Conservation (phyloP, 2,113 vertebrate species). For the Porphyrio hochstetteri region DNA sequence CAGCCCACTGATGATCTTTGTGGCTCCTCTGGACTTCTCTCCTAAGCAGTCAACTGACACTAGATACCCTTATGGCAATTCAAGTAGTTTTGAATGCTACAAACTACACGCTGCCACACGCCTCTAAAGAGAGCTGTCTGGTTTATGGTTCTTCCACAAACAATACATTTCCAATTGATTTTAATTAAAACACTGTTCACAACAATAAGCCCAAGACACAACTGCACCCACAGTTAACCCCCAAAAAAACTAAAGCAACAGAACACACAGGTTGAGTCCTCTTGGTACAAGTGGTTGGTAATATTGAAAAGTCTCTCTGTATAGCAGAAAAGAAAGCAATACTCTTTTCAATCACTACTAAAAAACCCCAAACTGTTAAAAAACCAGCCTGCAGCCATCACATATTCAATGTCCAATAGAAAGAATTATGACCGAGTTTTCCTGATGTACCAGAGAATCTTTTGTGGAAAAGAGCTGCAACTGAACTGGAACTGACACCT, state of each 20-base stretch:
- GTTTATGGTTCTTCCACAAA: neutral
- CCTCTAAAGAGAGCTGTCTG: neutral
- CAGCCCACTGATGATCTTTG: too few relatives aligned
- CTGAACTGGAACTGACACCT: neutral
- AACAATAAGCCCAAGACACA: neutral
- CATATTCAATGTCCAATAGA: neutral
- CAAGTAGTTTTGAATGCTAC: neutral
- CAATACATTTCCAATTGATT: neutral
- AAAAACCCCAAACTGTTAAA: neutral
- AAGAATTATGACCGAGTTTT: neutral
- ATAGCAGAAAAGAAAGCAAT: neutral
- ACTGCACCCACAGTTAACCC: neutral
- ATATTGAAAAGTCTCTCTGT: neutral
- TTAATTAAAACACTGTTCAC: neutral
- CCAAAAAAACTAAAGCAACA: neutral
- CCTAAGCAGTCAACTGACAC: neutral
- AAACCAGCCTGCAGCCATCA: neutral
- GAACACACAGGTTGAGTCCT: neutral
- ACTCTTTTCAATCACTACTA: neutral
- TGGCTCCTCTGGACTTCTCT: neutral
- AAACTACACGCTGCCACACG: neutral
- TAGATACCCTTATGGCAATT: neutral
- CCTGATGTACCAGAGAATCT: neutral
- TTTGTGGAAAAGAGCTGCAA: neutral
- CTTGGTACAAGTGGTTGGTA: neutral